These are phyloP conservation scores for Gulo gulo DNA, from an alignment of 2,113 vertebrate species.

Conservation along the genomic window DNA sequence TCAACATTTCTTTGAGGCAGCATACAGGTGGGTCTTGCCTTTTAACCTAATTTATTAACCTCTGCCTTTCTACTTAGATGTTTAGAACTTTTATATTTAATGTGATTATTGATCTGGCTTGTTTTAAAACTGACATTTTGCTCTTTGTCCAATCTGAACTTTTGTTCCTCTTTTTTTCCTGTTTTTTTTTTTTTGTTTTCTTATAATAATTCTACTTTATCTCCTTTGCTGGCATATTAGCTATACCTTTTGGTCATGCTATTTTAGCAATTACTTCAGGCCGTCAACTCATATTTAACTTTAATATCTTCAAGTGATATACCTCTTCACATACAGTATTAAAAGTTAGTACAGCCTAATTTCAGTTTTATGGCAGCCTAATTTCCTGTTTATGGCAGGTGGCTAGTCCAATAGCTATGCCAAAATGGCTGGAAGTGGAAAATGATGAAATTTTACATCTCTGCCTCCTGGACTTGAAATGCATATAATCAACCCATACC, in stretches of 20 bases:
- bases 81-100: conserved; percentile 15
- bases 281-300: not conserved
- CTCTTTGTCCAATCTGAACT: not conserved
- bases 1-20: not conserved
- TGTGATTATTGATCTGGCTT: not conserved
- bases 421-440: conserved; percentile 9
- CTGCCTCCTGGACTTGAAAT: not conserved
- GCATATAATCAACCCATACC: not conserved
- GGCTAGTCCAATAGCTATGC: not conserved
- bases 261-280: not conserved
- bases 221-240: not conserved
- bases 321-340: not conserved
- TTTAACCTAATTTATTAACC: not conserved
- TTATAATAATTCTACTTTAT: not conserved
- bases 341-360: not conserved
- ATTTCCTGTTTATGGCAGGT: not conserved
- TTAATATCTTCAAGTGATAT: not conserved
- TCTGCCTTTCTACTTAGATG: not conserved
- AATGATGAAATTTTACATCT: not conserved
- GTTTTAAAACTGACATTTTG: not conserved
- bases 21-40: not conserved
- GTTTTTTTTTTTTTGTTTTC: not conserved
- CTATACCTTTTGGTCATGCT: not conserved
- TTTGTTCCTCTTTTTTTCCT: not conserved
- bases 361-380: not conserved